Base-by-base conservation (phyloP, 2,113 vertebrate genomes). In the Nicator chloris region DNA sequence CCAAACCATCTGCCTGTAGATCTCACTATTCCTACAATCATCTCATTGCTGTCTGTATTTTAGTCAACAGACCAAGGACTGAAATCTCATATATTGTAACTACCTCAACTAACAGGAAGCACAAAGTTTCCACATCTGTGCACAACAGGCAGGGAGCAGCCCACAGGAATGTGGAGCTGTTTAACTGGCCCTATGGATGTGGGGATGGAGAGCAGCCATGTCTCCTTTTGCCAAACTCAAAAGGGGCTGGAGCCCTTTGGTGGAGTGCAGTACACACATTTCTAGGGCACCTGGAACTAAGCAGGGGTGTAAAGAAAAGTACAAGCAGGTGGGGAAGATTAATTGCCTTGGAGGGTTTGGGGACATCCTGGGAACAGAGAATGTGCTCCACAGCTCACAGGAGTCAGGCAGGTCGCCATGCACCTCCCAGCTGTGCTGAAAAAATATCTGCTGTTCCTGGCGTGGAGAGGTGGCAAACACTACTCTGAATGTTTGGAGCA, bases 361-460 rank as follows among this genome's bases (percentile, higher is more conserved):
- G 30, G 60, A 66, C 22, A 42, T 42, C 13, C 35, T 53, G 27
- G 39, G 66, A 82, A 30, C 70, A 69, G 27, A 73, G 33, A 26
- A 33, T 7, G 26, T 2, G 8, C n/a, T 66, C 39, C 50, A 80
- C 13, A 76, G 53, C 37, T 69, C 44, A 6, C 8, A 54, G 24
- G 15, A 33, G 30, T 68, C 61, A 60, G 39, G 17, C 19, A 57
- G 4, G 19, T 35, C 33, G 14, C 42, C 0, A 0, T 13, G 49
- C 24, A 76, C 10, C 53, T 82, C 86, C 60, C 75, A 63, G 78
- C 26, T 51, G 24, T 2, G 6, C 28, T 39, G 50, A 53, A 90
- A 79, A 80, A 77, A 64, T 33, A 17, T 6, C 1, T 37, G 47
- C 37, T 50, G 31, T 10, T 82, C 54, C 40, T 44, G 8, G 19